phyloP scores from a whole-genome alignment of 2,888 invertebrate genomes.

The Cephus rjabovi region DNA sequence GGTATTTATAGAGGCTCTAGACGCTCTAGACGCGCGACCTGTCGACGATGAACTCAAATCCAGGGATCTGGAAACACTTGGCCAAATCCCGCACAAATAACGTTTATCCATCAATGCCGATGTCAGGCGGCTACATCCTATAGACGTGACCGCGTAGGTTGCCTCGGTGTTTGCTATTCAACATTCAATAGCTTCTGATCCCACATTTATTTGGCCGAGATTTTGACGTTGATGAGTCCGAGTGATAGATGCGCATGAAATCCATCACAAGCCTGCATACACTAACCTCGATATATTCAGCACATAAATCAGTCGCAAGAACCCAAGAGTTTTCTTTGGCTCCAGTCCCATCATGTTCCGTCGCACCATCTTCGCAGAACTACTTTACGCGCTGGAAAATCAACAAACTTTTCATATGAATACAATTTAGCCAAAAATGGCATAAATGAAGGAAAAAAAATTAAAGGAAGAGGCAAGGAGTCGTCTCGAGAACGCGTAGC shows the following conservation, averaged over 20 bases:
- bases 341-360: background rate
- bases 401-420: too few species aligned
- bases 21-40: background rate
- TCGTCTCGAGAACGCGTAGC: too few species aligned
- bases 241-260: slow-evolving; percentile 36
- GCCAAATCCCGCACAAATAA: slow-evolving; percentile 23
- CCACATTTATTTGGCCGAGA: slow-evolving; percentile 24
- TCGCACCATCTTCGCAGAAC: background rate
- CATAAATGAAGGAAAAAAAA: too few species aligned
- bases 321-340: background rate
- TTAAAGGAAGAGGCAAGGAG: too few species aligned
- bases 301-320: slow-evolving; percentile 19
- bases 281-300: slow-evolving; percentile 9
- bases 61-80: slow-evolving; percentile 21
- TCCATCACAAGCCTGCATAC: slow-evolving; percentile 26
- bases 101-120: slow-evolving; percentile 29
- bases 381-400: too few species aligned
- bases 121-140: slow-evolving; percentile 12
- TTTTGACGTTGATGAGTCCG: slow-evolving; percentile 38
- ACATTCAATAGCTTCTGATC: slow-evolving; percentile 24
- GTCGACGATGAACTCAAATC: slow-evolving; percentile 11
- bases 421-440: too few species aligned
- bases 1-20: background rate
- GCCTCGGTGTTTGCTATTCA: slow-evolving; percentile 20
- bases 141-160: slow-evolving; percentile 8